Evolutionary conservation across 2,888 invertebrate species (phyloP).

Genomic region (Polietes domitor): DNA sequence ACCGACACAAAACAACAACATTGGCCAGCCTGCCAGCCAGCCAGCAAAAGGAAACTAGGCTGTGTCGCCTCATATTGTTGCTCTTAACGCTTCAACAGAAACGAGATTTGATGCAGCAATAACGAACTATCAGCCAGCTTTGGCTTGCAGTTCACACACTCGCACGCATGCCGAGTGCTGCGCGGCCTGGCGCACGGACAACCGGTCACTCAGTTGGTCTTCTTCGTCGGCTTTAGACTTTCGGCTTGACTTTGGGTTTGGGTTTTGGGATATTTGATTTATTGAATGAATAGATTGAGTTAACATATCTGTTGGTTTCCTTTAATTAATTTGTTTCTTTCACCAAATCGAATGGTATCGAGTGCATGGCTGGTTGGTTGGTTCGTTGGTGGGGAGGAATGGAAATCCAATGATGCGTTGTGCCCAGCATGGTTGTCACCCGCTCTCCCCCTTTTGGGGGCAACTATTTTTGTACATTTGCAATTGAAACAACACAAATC

Average conservation of each 20-base stretch:
- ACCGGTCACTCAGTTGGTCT: constrained; percentile 5
- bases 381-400: not conserved
- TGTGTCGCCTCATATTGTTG: constrained; percentile 57
- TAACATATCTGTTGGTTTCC: constrained; percentile 78
- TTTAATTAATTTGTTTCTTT: constrained; percentile 80
- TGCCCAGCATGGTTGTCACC: not conserved
- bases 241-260: too few relatives aligned
- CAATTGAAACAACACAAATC: too few relatives aligned
- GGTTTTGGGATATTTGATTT: constrained; percentile 74
- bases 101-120: constrained; percentile 30
- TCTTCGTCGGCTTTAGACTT: not conserved
- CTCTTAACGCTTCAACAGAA: constrained; percentile 59
- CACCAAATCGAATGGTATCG: constrained; percentile 75
- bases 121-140: constrained; percentile 23
- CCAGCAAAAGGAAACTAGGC: constrained; percentile 41
- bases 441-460: not conserved
- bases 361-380: constrained; percentile 35
- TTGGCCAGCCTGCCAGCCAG: too few relatives aligned
- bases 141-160: constrained; percentile 1
- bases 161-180: not conserved
- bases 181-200: not conserved
- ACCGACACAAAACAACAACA: constrained; percentile 18
- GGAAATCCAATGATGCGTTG: not conserved
- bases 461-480: too few relatives aligned
- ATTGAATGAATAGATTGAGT: constrained; percentile 78